Evolutionary conservation across 2,113 vertebrate species (phyloP).

Genomic region (Psittacula cyanocephala): DNA sequence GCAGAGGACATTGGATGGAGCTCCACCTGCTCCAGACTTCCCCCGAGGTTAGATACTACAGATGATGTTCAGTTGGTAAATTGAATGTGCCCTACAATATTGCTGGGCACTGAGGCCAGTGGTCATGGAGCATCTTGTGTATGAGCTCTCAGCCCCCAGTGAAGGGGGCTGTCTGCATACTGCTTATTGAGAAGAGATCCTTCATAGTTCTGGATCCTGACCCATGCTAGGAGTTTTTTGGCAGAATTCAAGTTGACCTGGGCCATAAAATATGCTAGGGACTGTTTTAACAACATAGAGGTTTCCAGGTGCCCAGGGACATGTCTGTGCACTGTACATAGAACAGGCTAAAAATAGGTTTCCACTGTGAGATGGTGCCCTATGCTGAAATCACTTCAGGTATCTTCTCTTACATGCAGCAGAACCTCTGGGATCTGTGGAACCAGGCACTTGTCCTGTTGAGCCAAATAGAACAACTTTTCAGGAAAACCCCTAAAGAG

Average conservation of each 20-base stretch:
- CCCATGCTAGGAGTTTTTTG: not conserved
- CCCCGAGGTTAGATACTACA: not conserved
- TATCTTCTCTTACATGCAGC: not conserved
- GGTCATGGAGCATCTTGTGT: not conserved
- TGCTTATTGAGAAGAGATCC: not conserved
- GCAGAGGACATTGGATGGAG: not conserved
- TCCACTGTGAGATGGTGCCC: not conserved
- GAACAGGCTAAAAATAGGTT: not conserved
- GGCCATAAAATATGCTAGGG: not conserved
- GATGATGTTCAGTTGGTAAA: not conserved
- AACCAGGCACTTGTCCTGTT: not conserved
- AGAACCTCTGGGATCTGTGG: not conserved
- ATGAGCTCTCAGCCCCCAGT: not conserved
- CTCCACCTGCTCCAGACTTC: not conserved
- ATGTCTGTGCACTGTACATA: not conserved
- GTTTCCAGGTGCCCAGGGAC: not conserved
- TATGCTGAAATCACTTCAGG: not conserved
- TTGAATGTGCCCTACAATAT: not conserved
- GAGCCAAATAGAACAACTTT: not conserved
- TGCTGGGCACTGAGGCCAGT: not conserved
- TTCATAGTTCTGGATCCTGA: not conserved
- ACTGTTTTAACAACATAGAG: not conserved
- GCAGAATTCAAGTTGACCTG: not conserved
- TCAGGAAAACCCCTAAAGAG: not conserved
- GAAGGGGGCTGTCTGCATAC: not conserved